Conservation (phyloP, 2,113 vertebrate genomes). For the Oreocharis arfaki region DNA sequence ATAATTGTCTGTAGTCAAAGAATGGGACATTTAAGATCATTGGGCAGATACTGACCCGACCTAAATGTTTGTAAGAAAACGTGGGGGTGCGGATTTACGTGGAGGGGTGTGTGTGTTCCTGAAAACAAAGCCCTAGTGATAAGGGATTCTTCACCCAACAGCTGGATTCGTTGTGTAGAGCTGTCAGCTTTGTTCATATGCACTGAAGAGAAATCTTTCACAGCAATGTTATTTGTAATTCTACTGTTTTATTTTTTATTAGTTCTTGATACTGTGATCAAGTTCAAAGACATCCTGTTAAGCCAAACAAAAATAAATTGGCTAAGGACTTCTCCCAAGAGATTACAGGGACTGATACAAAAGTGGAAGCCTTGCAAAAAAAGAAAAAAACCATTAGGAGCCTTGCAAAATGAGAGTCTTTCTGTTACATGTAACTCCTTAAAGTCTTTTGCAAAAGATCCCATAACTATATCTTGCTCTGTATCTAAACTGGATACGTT, state of each 20-base stretch:
- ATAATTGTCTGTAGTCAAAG: constrained; percentile 44
- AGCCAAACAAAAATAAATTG: background rate
- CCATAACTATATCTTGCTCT: background rate
- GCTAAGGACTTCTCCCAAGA: background rate
- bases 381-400: background rate
- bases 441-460: background rate
- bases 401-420: background rate
- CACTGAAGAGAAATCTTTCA: constrained; percentile 29
- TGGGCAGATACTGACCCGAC: background rate
- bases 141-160: constrained; percentile 37
- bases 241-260: background rate
- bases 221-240: background rate
- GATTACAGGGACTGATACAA: background rate
- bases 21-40: constrained; percentile 7
- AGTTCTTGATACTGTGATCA: constrained; percentile 4
- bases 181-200: constrained; percentile 20
- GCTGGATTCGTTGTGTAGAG: background rate
- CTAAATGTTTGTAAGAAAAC: constrained; percentile 3
- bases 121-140: constrained; percentile 1
- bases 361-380: background rate
- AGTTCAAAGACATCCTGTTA: background rate
- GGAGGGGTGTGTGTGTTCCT: constrained; percentile 25
- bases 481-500: background rate
- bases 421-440: background rate
- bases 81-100: background rate